Conservation (phyloP, 1,140 invertebrate genomes). For the Lordiphosa clarofinis region DNA sequence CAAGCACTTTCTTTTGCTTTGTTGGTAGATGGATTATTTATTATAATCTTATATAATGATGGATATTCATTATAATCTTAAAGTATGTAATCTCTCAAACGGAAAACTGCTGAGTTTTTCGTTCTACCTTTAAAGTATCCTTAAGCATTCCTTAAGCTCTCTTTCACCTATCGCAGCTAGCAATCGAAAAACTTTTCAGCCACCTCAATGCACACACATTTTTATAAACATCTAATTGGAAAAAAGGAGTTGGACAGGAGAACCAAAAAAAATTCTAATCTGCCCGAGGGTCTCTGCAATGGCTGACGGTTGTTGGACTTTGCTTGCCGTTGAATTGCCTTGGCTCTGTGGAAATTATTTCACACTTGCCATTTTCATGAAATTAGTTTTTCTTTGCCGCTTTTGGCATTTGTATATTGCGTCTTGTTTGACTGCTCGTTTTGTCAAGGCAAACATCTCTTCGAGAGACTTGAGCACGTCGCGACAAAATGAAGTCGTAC, state of each 20-base stretch:
- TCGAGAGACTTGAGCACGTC: slow-evolving; percentile 52
- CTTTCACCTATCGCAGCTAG: slow-evolving; percentile 23
- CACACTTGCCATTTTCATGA: slow-evolving; percentile 70
- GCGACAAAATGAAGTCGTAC: slow-evolving; percentile 48
- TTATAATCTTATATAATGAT: too few species aligned
- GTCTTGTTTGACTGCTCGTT: slow-evolving; percentile 9
- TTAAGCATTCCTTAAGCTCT: background rate
- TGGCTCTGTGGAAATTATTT: slow-evolving; percentile 63
- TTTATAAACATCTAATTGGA: slow-evolving; percentile 71
- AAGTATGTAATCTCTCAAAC: too few species aligned
- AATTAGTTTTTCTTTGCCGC: slow-evolving; percentile 66
- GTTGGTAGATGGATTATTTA: too few species aligned
- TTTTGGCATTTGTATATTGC: slow-evolving; percentile 14
- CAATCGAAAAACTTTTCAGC: slow-evolving; percentile 64
- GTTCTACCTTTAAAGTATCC: background rate
- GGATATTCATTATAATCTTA: too few species aligned
- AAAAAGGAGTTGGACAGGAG: slow-evolving; percentile 36
- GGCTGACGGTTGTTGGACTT: slow-evolving; percentile 50
- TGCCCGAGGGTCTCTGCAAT: slow-evolving; percentile 45
- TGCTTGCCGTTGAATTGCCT: slow-evolving; percentile 34
- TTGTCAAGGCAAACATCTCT: slow-evolving; percentile 38
- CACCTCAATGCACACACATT: slow-evolving; percentile 53
- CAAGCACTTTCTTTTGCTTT: too few species aligned
- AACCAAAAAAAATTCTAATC: slow-evolving; percentile 28
- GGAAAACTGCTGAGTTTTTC: too few species aligned